A percentile compares a stretch with the other conserved stretches of the same genome.
These are phyloP conservation scores for Phaenicophaeus curvirostris DNA, from an alignment of 2,797 vertebrate genomes.

Conservation along the genomic window DNA sequence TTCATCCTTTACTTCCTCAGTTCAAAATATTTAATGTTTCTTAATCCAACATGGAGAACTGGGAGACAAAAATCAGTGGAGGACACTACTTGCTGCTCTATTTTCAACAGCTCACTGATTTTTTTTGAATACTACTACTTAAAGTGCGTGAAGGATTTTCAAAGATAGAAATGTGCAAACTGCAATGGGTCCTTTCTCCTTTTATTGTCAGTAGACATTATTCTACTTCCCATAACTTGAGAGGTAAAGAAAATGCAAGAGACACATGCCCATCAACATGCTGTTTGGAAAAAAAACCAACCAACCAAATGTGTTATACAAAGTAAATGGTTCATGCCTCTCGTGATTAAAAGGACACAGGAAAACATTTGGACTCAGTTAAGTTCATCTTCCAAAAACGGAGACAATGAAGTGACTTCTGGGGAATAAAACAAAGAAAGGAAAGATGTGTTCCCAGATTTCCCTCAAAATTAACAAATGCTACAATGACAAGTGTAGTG, in stretches of 20 bases:
- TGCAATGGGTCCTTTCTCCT: background rate
- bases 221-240: constrained; percentile 2
- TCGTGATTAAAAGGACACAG: constrained; percentile 4
- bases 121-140: constrained; percentile 38
- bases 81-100: background rate
- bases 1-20: background rate
- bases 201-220: constrained; percentile 33
- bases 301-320: background rate
- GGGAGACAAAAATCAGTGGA: constrained; percentile 56
- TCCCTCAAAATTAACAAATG: background rate
- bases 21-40: constrained; percentile 54
- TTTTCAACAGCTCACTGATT: constrained; percentile 21
- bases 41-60: constrained; percentile 17
- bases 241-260: constrained; percentile 55
- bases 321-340: constrained; percentile 16
- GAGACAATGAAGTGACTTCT: constrained; percentile 2
- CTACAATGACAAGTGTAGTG: background rate
- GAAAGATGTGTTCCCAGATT: background rate
- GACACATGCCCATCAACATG: background rate
- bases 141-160: constrained; percentile 61
- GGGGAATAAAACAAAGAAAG: background rate
- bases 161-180: constrained; percentile 48
- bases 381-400: constrained; percentile 18
- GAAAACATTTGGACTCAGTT: constrained; percentile 49
- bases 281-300: background rate